Evolutionary conservation across 1,140 invertebrate genomes (phyloP).

Genomic region (Steinernema khuongi): DNA sequence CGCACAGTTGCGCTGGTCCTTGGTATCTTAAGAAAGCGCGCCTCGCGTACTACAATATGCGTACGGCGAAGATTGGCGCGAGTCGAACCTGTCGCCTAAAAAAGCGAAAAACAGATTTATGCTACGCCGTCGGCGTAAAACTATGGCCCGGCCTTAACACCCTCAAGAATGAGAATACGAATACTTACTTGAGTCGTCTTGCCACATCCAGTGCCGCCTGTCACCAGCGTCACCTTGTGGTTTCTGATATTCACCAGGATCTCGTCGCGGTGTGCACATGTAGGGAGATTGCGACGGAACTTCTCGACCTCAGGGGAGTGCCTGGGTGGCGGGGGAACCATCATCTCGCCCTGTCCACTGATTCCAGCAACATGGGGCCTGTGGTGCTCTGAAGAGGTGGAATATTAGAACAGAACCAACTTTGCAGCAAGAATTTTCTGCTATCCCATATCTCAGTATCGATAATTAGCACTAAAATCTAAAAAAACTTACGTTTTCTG

Average conservation of each 20-base stretch:
- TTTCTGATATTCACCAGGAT: conserved; percentile 72
- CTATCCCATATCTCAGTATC: too few species aligned
- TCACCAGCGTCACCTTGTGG: conserved; percentile 75
- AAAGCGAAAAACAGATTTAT: too few species aligned
- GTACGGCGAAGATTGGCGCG: too few species aligned
- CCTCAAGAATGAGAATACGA: too few species aligned
- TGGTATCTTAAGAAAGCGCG: too few species aligned
- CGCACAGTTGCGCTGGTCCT: too few species aligned
- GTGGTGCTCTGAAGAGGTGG: background rate
- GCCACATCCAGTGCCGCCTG: conserved; percentile 78
- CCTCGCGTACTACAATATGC: too few species aligned
- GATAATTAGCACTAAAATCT: too few species aligned
- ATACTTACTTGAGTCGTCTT: conserved; percentile 79
- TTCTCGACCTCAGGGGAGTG: conserved; percentile 61
- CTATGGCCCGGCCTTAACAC: too few species aligned
- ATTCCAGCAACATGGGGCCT: background rate
- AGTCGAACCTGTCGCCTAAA: too few species aligned
- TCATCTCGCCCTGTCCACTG: conserved; percentile 62
- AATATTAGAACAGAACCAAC: background rate
- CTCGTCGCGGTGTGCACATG: conserved; percentile 62
- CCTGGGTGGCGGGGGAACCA: conserved; percentile 62
- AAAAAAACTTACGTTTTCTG: background rate
- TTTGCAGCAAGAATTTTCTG: too few species aligned
- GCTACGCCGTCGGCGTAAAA: too few species aligned
- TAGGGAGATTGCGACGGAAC: conserved; percentile 65